Evolutionary conservation across 2,888 invertebrate species (phyloP).

Genomic region (Apamea epomidion): DNA sequence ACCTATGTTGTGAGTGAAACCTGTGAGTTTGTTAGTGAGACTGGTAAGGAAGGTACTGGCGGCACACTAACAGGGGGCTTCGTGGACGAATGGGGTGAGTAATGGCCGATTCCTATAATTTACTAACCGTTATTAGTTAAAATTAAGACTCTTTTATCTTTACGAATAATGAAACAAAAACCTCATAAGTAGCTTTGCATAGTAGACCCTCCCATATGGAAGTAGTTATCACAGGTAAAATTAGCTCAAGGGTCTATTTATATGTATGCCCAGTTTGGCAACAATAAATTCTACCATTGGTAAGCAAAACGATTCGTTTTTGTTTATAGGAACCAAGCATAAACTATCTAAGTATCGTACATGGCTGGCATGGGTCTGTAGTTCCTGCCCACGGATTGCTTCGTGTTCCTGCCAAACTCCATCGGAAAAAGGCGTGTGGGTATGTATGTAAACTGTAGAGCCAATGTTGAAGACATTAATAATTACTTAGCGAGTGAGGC

Average conservation of each 20-base stretch:
- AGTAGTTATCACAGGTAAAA: not conserved
- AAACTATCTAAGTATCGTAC: not conserved
- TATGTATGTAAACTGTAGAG: not conserved
- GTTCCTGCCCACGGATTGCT: too few species aligned
- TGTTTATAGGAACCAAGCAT: not conserved
- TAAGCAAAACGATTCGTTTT: not conserved
- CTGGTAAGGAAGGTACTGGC: not conserved
- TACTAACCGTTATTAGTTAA: not conserved
- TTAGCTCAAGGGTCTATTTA: not conserved
- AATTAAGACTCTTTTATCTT: too few species aligned
- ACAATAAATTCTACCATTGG: too few species aligned
- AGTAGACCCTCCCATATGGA: not conserved
- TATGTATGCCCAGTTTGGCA: too few species aligned
- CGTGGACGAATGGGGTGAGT: not conserved
- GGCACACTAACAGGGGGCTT: too few species aligned
- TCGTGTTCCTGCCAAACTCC: not conserved
- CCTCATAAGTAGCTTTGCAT: not conserved
- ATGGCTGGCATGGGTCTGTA: not conserved
- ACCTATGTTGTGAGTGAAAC: too few species aligned
- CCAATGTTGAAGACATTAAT: conserved; percentile 5
- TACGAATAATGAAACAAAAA: too few species aligned
- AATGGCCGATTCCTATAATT: not conserved
- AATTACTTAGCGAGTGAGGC: conserved; percentile 17
- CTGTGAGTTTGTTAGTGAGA: not conserved
- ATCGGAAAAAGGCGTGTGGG: not conserved